A percentile compares a stretch with the other conserved stretches of the same genome.
phyloP scores from a whole-genome alignment of 1,140 invertebrate species.

The Orussus abietinus region DNA sequence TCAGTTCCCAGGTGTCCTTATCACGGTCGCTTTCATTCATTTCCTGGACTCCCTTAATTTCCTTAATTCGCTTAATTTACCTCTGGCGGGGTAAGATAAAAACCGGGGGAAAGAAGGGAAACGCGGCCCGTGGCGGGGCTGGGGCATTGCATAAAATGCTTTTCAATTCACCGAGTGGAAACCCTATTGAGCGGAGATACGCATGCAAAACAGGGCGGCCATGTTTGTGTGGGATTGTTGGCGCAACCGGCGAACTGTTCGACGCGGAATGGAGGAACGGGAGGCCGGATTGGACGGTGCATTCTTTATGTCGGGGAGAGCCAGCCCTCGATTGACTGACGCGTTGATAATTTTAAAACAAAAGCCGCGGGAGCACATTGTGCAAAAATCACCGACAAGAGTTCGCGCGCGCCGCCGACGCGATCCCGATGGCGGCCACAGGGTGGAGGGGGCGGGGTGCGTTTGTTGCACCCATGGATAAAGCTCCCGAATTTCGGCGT shows the following conservation, averaged over 20 bases:
- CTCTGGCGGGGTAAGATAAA: too few relatives aligned
- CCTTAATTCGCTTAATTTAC: too few relatives aligned
- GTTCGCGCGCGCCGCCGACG: too few relatives aligned
- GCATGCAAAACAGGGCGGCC: conserved; percentile 34
- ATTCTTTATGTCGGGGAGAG: conserved; percentile 38
- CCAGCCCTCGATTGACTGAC: conserved; percentile 47
- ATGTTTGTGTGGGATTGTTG: conserved; percentile 21
- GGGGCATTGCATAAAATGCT: conserved; percentile 34
- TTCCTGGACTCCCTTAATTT: too few relatives aligned
- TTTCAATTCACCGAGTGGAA: conserved; percentile 46
- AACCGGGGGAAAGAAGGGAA: neutral
- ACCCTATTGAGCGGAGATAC: conserved; percentile 42
- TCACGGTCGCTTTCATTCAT: too few relatives aligned
- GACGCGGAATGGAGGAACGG: conserved; percentile 18
- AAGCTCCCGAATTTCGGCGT: too few relatives aligned
- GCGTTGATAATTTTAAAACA: conserved; percentile 54
- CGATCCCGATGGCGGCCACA: too few relatives aligned
- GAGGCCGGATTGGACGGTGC: neutral
- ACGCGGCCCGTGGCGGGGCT: conserved; percentile 14
- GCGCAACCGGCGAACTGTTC: conserved; percentile 17
- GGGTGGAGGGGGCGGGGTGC: too few relatives aligned
- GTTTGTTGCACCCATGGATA: too few relatives aligned
- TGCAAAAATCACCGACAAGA: conserved; percentile 43
- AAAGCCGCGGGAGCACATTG: conserved; percentile 41
- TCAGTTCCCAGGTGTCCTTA: too few relatives aligned